Conservation (phyloP, 2,888 invertebrate species). For the Blastobasis lacticolella region DNA sequence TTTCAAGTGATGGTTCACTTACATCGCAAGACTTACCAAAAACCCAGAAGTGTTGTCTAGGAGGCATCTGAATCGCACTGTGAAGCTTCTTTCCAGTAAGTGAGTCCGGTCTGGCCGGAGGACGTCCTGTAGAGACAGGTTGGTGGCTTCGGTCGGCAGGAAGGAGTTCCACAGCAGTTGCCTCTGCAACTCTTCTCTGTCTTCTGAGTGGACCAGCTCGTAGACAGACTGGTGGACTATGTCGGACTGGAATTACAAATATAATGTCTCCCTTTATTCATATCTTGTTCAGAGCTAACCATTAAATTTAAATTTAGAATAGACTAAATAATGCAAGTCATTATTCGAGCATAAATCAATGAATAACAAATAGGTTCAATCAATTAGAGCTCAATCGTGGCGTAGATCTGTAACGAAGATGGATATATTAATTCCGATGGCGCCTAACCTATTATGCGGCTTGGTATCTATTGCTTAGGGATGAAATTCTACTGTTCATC, state of each 20-base stretch:
- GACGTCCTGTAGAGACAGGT: slow-evolving; percentile 87
- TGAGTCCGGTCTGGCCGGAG: slow-evolving; percentile 91
- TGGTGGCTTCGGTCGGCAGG: slow-evolving; percentile 84
- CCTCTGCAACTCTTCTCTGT: slow-evolving; percentile 96
- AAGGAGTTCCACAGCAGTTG: slow-evolving; percentile 97
- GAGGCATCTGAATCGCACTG: slow-evolving; percentile 98
- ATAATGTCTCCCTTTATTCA: background rate
- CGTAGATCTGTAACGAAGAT: slow-evolving; percentile 66
- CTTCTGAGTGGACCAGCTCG: slow-evolving; percentile 99
- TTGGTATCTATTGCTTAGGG: too few species aligned
- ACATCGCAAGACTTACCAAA: slow-evolving; percentile 79
- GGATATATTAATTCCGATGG: slow-evolving; percentile 54
- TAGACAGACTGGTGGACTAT: slow-evolving; percentile 99
- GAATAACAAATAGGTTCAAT: slow-evolving; percentile 59
- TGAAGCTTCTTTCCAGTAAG: slow-evolving; percentile 95
- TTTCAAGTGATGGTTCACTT: too few species aligned
- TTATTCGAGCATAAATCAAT: slow-evolving; percentile 62
- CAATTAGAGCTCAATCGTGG: slow-evolving; percentile 63
- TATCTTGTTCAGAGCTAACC: background rate
- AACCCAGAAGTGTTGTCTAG: slow-evolving; percentile 99
- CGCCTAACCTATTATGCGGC: too few species aligned
- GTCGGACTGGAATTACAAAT: slow-evolving; percentile 87
- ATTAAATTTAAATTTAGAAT: background rate
- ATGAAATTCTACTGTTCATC: slow-evolving; percentile 3
- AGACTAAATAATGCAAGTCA: slow-evolving; percentile 58